Conservation (phyloP, 2,888 invertebrate genomes). For the Chaetoderma sp. region DNA sequence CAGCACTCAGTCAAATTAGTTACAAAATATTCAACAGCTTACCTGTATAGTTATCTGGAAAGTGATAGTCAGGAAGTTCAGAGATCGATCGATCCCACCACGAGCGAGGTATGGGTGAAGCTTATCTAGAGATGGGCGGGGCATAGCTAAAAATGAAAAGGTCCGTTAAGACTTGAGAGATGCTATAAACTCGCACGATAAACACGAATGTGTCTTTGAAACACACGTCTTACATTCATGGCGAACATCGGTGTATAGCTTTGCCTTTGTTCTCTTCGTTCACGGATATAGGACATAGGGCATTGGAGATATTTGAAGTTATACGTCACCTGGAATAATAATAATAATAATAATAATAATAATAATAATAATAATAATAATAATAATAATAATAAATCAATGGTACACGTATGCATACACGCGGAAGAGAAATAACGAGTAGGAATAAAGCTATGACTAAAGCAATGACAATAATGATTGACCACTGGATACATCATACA, state of each 20-base stretch:
- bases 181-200: background rate
- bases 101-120: too few relatives aligned
- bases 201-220: too few relatives aligned
- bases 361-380: background rate
- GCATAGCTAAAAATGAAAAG: too few relatives aligned
- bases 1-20: too few relatives aligned
- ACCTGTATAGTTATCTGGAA: too few relatives aligned
- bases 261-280: conserved; percentile 41
- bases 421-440: background rate
- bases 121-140: too few relatives aligned
- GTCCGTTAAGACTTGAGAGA: too few relatives aligned
- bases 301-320: conserved; percentile 63
- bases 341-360: background rate
- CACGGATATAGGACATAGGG: conserved; percentile 38
- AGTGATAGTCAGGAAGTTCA: too few relatives aligned
- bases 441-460: background rate
- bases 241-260: conserved; percentile 54
- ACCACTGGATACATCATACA: too few relatives aligned
- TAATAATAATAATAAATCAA: too few relatives aligned
- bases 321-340: conserved; percentile 56
- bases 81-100: too few relatives aligned
- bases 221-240: conserved; percentile 55
- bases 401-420: background rate
- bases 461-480: background rate
- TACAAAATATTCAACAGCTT: too few relatives aligned